Evolutionary conservation across 2,113 vertebrate species (phyloP), one percentile per base, ranked within the genome.

Genomic region (Gymnarchus niloticus): DNA sequence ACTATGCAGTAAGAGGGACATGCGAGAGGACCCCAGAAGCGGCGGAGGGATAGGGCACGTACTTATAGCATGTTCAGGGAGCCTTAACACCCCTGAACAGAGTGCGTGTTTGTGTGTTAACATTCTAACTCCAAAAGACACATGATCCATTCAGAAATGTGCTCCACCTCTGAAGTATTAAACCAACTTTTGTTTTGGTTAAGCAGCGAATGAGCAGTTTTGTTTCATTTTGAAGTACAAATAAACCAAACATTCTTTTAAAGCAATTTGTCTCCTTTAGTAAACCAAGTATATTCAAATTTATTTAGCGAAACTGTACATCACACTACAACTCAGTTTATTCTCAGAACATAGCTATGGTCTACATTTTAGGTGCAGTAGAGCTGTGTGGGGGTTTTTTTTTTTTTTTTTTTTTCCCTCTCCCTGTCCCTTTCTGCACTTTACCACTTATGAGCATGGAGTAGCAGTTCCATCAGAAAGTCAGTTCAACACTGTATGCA

Each of bases 181-280:
- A 73, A 73, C 65, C 65, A 73, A 28, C 37, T 69, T 69, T 69
- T 73, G 33, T 73, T 73, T 73, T 73, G 33, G 65, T 73, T n/a
- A 17, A 41, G 9, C 65, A 73, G 61, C 4, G 14, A 69, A 69
- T 37, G 28, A 73, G 65, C 14, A 41, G n/a, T n/a, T 37, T 69
- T 73, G 65, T 41, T 73, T 41, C 65, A 73, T 73, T 41, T n/a
- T n/a, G n/a, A 73, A 73, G 65, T 19, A 73, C 65, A 28, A 73
- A 73, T 73, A 73, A 73, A 73, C 65, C 65, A 73, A 69, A 73
- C 3, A 0, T 73, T 41, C 33, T 73, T 41, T 21, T 73, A 37
- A 41, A 37, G 65, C 14, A 37, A 14, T 14, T 14, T 0, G 65
- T 73, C 12, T 73, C 65, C 33, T 73, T 73, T 73, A 37, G 19